Evolutionary conservation across 2,888 invertebrate species (phyloP), one percentile per base, ranked within the genome.

Genomic region (Phalangium opilio): DNA sequence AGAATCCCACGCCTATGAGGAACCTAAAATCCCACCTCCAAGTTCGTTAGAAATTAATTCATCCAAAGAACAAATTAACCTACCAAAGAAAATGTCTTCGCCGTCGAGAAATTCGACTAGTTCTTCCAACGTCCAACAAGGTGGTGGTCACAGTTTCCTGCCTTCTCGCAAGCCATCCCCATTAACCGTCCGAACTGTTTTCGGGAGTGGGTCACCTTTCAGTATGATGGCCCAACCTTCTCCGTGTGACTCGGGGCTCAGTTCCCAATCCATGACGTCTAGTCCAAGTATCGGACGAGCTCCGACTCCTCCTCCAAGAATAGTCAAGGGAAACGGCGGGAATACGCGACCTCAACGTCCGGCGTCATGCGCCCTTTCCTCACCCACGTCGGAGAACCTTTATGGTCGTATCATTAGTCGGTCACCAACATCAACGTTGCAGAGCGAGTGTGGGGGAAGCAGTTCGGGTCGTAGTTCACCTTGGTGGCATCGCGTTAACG

Each of bases 201-300:
- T 38, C 18, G 38, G 38, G 14, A 14, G 38, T 12, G 18, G 18
- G 5, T 18, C 15, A 12, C 15, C 15, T 38, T 38, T 3, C n/a
- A 18, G 38, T 10, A 7, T 21, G 27, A n/a, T 42, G 15, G n/a
- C 33, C 17, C 50, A 48, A 2, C 49, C 53, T 10, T 50, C 50
- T 7, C 53, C 53, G 12, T 27, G 48, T 4, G 53, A 53, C 41
- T 53, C 53, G 3, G 53, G 53, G 7, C 41, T 53, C 18, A 53
- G 53, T 32, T 51, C 53, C 12, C 53, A 53, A 17, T 52, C 52
- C 7, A 41, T 52, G n/a, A 41, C 50, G 2, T 53, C 53, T 21
- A 51, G 45, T 49, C 53, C 53, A n/a, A 52, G 52, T 45, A 38
- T 52, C 7, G 52, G 43, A 41, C 4, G 51, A 47, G 39, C 45